Evolutionary conservation across 2,888 invertebrate genomes (phyloP).

Genomic region (Artemia sinica): DNA sequence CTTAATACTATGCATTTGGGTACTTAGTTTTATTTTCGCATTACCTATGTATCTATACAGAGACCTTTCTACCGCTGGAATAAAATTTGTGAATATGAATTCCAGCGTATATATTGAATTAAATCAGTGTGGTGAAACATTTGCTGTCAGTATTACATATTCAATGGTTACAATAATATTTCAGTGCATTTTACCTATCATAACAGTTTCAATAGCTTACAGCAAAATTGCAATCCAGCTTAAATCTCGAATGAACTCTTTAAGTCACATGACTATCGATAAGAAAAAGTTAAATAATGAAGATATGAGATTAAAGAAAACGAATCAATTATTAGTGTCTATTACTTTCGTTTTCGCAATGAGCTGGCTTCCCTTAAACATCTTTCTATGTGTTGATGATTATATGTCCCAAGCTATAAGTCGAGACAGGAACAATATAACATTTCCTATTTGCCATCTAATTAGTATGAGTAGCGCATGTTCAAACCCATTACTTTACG

Average conservation of each 20-base stretch:
- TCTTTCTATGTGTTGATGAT: slow-evolving; percentile 64
- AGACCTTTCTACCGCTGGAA: slow-evolving; percentile 40
- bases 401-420: slow-evolving; percentile 30
- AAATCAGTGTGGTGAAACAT: slow-evolving; percentile 59
- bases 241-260: slow-evolving; percentile 39
- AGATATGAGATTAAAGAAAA: slow-evolving; percentile 55
- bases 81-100: too few relatives aligned
- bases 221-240: slow-evolving; percentile 63
- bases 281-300: slow-evolving; percentile 32
- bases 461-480: slow-evolving; percentile 75
- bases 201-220: slow-evolving; percentile 64
- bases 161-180: slow-evolving; percentile 64
- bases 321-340: slow-evolving; percentile 67
- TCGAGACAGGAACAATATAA: slow-evolving; percentile 39
- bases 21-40: slow-evolving; percentile 51
- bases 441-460: slow-evolving; percentile 44
- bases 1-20: slow-evolving; percentile 53
- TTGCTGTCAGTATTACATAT: slow-evolving; percentile 40
- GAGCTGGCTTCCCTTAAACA: slow-evolving; percentile 77
- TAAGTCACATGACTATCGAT: slow-evolving; percentile 24
- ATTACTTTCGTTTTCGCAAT: slow-evolving; percentile 73
- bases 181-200: slow-evolving; percentile 64
- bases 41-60: slow-evolving; percentile 60
- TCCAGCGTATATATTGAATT: slow-evolving; percentile 32
- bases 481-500: slow-evolving; percentile 75